Conservation (phyloP, 2,888 invertebrate genomes). For the Macrophya alboannulata region DNA sequence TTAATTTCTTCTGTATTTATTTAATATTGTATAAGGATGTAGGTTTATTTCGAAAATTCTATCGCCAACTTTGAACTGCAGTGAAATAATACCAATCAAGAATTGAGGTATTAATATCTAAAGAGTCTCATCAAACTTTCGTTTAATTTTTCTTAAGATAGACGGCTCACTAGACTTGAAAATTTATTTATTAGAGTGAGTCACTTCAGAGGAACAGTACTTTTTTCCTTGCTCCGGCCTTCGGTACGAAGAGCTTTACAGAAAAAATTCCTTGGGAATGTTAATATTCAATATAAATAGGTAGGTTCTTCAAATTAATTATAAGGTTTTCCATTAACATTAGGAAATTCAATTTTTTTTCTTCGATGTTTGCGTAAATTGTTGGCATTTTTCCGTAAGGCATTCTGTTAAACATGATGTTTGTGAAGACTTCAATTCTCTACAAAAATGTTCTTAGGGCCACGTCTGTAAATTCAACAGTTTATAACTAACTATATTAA, state of each 20-base stretch:
- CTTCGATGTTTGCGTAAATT: not conserved
- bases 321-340: not conserved
- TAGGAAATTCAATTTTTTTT: not conserved
- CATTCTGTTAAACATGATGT: not conserved
- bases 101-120: not conserved
- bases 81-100: not conserved
- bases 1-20: constrained; percentile 34
- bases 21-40: not conserved
- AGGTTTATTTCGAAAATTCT: not conserved
- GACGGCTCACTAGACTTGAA: not conserved
- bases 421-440: not conserved
- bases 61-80: constrained; percentile 2
- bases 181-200: not conserved
- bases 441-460: not conserved
- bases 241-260: not conserved
- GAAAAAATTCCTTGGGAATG: not conserved
- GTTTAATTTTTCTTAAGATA: not conserved
- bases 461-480: not conserved
- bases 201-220: not conserved
- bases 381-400: too few species aligned
- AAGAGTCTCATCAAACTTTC: not conserved
- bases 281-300: not conserved
- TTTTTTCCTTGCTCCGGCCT: not conserved
- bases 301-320: not conserved
- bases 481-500: not conserved